Evolutionary conservation across 2,113 vertebrate species (phyloP).

Genomic region (Toxotes jaculatrix): DNA sequence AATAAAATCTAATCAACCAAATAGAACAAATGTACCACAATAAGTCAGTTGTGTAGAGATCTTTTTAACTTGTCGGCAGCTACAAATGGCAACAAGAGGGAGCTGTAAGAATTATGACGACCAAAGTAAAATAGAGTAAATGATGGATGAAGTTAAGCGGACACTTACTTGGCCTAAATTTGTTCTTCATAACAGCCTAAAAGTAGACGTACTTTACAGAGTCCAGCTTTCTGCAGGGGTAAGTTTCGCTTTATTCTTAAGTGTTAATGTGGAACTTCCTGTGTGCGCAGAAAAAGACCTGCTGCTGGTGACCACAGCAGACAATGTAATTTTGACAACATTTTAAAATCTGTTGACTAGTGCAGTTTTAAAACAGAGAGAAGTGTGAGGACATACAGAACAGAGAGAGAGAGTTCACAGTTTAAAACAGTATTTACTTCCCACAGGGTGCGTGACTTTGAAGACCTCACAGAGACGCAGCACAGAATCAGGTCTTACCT

Average conservation of each 20-base stretch:
- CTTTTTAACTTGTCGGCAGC: neutral
- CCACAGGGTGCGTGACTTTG: too few relatives aligned
- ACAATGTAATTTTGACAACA: too few relatives aligned
- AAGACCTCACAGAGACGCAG: neutral
- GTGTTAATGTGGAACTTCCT: too few relatives aligned
- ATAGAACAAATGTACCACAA: neutral
- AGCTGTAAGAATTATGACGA: neutral
- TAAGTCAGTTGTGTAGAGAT: neutral
- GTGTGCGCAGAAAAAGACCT: too few relatives aligned
- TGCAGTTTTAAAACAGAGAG: neutral
- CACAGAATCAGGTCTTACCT: constrained; percentile 69
- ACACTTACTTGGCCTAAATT: neutral
- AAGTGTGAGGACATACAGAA: neutral
- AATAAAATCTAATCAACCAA: constrained; percentile 4
- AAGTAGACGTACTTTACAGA: neutral
- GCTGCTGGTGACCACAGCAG: too few relatives aligned
- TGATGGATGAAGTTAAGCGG: too few relatives aligned
- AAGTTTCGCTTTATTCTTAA: neutral
- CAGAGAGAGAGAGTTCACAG: too few relatives aligned
- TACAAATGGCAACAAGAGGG: neutral
- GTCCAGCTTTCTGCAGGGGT: neutral
- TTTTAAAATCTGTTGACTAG: too few relatives aligned
- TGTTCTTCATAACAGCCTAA: neutral
- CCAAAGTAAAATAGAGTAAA: neutral
- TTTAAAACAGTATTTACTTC: neutral